Evolutionary conservation across 2,113 vertebrate genomes (phyloP), one percentile per base, ranked within the genome.

Genomic region (Poeciliopsis occidentalis): DNA sequence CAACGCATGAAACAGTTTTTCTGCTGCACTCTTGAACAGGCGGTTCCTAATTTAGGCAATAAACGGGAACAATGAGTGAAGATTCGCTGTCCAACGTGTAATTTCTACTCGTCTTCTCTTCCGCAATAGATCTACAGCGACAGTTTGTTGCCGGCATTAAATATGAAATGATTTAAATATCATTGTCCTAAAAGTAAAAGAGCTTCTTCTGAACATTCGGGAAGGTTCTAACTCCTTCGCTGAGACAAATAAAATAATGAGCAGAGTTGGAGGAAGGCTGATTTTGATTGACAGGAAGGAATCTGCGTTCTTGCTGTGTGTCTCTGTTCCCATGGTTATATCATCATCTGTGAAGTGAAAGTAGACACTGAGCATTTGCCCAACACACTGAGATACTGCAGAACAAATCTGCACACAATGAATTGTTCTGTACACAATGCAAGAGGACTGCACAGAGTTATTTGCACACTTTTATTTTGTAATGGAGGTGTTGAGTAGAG

Each of bases 241-340:
- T 39, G 71, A 63, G 69, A 37, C 29, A 30, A 62, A 30, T 74
- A 51, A 80, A 81, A 75, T 83, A 69, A 85, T 88, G 64, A 86
- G 71, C 76, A 54, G 61, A n/a, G 57, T 79, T 66, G 77, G 78
- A 73, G 66, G 68, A 78, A 68, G 74, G 1, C 44, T 54, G 67
- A 34, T 51, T 86, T 75, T 86, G 83, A 89, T 69, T 80, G 85
- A 88, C 86, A 82, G 71, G 73, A 47, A 77, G 78, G 81, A 85
- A 74, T 37, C 76, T 73, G 79, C 89, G 77, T 83, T 82, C 72
- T 61, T 79, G 64, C 72, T 83, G 87, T 67, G 77, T 81, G 77
- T 83, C 87, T 89, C 83, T 79, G 89, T 92, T 93, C 85, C 90
- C 87, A 93, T 92, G 89, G 92, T 87, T 88, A 90, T 90, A 80